Evolutionary conservation across 2,888 invertebrate genomes (phyloP).

Genomic region (Biston stratarius): DNA sequence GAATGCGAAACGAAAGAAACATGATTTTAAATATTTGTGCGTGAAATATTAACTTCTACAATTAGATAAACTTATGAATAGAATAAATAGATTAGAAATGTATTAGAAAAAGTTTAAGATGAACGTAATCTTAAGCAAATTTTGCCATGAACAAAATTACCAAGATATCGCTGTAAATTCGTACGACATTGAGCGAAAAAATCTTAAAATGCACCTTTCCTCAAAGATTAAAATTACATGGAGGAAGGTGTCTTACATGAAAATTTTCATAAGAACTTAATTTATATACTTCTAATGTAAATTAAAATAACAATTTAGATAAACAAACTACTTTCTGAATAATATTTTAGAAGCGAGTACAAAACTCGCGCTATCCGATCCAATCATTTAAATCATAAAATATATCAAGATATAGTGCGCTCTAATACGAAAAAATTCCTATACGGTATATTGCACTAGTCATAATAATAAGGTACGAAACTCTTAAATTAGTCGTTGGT

Average conservation of each 20-base stretch:
- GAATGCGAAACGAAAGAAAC: not conserved
- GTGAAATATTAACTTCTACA: conserved; percentile 20
- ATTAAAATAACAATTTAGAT: no score
- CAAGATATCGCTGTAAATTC: conserved; percentile 65
- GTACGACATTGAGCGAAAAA: conserved; percentile 48
- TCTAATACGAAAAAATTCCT: conserved; percentile 46
- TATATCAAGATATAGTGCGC: conserved; percentile 41
- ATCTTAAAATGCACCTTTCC: conserved; percentile 30
- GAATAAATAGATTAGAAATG: conserved; percentile 26
- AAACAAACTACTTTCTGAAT: no score
- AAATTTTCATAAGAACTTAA: not conserved
- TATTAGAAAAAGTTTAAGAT: conserved; percentile 14
- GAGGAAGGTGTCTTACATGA: conserved; percentile 1
- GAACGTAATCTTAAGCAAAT: conserved; percentile 80
- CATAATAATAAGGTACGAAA: conserved; percentile 72
- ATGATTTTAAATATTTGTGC: conserved; percentile 20
- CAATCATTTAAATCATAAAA: not conserved
- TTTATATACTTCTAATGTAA: not conserved
- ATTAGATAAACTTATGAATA: conserved; percentile 26
- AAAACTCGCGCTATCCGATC: not conserved
- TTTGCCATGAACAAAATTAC: conserved; percentile 83
- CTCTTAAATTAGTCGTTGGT: conserved; percentile 84
- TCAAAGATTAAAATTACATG: conserved; percentile 13
- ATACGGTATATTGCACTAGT: conserved; percentile 81
- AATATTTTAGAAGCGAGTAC: no score